A percentile compares a stretch with the other conserved stretches of the same genome.
phyloP scores from a whole-genome alignment of 2,797 vertebrate species.

The Sebastes cheni region DNA sequence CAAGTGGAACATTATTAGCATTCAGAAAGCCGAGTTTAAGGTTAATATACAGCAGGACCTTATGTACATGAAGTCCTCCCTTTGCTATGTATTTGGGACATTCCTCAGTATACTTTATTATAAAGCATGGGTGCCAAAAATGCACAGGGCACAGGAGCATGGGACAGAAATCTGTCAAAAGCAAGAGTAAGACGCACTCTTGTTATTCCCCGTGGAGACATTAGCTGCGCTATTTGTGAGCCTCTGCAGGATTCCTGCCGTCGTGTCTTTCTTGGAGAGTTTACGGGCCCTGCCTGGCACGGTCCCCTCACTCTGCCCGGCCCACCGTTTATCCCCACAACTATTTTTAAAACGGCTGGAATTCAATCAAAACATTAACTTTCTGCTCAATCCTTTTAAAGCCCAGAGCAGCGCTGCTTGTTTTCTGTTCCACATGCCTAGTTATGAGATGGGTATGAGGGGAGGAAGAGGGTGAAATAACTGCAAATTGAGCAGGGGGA shows the following conservation, averaged over 20 bases:
- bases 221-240: constrained; percentile 66
- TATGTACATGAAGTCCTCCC: constrained; percentile 5
- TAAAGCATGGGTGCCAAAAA: constrained; percentile 52
- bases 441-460: constrained; percentile 46
- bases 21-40: constrained; percentile 4
- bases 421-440: constrained; percentile 72
- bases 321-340: constrained; percentile 71
- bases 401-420: constrained; percentile 59
- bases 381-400: constrained; percentile 77
- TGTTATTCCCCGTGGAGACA: constrained; percentile 57
- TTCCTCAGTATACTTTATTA: constrained; percentile 57
- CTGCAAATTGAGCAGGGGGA: constrained; percentile 16
- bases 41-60: constrained; percentile 3
- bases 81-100: constrained; percentile 42
- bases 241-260: constrained; percentile 55
- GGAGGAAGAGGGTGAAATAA: not conserved
- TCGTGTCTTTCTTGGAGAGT: constrained; percentile 58
- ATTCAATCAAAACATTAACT: constrained; percentile 82
- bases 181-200: constrained; percentile 53
- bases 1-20: not conserved
- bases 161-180: constrained; percentile 72
- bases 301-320: constrained; percentile 51
- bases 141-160: constrained; percentile 63
- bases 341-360: constrained; percentile 83
- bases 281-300: constrained; percentile 66